Conservation (phyloP, 1,140 invertebrate genomes). For the Oncopeltus fasciatus region DNA sequence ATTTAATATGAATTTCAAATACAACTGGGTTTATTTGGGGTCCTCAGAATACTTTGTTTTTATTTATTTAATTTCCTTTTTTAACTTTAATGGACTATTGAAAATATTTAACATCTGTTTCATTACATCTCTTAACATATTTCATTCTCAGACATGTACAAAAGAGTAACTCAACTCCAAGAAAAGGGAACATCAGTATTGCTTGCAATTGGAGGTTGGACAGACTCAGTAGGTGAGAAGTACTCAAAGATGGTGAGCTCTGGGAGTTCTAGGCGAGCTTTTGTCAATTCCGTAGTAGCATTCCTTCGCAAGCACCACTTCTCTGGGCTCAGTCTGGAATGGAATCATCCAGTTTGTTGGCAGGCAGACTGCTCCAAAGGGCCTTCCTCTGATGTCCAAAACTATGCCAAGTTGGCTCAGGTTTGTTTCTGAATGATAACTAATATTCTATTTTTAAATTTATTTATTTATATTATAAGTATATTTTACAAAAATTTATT, state of each 20-base stretch:
- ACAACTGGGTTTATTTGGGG: too few species aligned
- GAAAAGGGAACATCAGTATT: slow-evolving; percentile 36
- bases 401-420: slow-evolving; percentile 58
- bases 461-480: too few species aligned
- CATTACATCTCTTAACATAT: too few species aligned
- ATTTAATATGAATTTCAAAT: too few species aligned
- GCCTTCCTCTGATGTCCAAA: slow-evolving; percentile 54
- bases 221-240: slow-evolving; percentile 68
- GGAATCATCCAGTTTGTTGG: slow-evolving; percentile 87
- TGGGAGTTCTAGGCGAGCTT: slow-evolving; percentile 40
- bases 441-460: too few species aligned
- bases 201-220: slow-evolving; percentile 78
- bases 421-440: too few species aligned
- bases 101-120: too few species aligned
- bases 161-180: slow-evolving; percentile 31
- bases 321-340: slow-evolving; percentile 70
- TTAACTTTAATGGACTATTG: too few species aligned
- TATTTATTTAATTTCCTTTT: too few species aligned
- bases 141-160: slow-evolving; percentile 45
- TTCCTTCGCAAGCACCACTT: slow-evolving; percentile 62
- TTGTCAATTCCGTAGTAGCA: slow-evolving; percentile 45
- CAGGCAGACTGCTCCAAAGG: slow-evolving; percentile 75
- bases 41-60: too few species aligned
- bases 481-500: too few species aligned
- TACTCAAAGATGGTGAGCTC: slow-evolving; percentile 62